A percentile compares a stretch with the other conserved stretches of the same genome.
phyloP scores from a whole-genome alignment of 2,797 vertebrate species.

The Clarias pachynema region DNA sequence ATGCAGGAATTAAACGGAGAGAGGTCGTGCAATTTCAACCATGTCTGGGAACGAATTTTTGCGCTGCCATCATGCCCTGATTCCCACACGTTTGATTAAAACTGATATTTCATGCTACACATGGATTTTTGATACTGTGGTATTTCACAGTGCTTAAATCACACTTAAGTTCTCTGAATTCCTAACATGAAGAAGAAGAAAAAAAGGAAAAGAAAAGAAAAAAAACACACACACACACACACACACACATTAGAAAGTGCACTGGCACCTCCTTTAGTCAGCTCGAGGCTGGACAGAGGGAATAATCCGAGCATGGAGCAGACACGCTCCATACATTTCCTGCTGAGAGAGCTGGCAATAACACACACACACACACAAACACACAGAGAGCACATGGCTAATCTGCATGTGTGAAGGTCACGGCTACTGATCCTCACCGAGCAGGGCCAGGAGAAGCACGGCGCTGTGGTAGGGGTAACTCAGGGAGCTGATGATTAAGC shows the following conservation, averaged over 20 bases:
- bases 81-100: not conserved
- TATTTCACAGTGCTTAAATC: not conserved
- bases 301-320: slow-evolving; percentile 49
- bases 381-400: slow-evolving; percentile 79
- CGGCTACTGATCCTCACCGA: slow-evolving; percentile 68
- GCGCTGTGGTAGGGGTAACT: not conserved
- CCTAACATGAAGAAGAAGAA: not conserved
- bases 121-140: not conserved
- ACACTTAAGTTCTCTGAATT: not conserved
- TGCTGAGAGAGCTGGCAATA: slow-evolving; percentile 43
- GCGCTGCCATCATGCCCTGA: not conserved
- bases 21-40: not conserved
- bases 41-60: not conserved
- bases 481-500: not conserved
- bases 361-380: slow-evolving; percentile 33
- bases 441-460: slow-evolving; percentile 68
- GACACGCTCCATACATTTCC: slow-evolving; percentile 44
- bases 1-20: not conserved
- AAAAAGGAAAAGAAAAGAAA: not conserved
- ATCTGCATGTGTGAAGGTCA: slow-evolving; percentile 94
- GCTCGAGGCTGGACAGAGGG: slow-evolving; percentile 39
- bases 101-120: not conserved
- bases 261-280: slow-evolving; percentile 51
- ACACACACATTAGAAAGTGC: slow-evolving; percentile 25
- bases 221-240: not conserved